Evolutionary conservation across 2,797 vertebrate genomes (phyloP).

Genomic region (Lepidocolaptes lacrymiger): DNA sequence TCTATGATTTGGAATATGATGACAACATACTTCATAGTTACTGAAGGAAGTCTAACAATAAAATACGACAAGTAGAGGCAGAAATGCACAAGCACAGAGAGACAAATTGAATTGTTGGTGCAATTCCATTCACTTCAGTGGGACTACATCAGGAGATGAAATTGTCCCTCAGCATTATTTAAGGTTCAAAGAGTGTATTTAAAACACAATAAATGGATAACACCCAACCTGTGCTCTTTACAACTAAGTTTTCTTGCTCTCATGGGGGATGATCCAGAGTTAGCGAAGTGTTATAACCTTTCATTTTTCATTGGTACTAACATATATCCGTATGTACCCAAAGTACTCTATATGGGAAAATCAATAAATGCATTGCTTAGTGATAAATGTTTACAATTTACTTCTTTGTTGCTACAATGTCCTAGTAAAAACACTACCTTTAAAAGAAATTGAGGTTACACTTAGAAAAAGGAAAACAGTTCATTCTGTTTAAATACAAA

Average conservation of each 20-base stretch:
- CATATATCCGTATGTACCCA: constrained; percentile 49
- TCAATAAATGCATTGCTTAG: constrained; percentile 69
- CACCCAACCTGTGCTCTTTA: background rate
- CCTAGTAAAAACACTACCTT: constrained; percentile 60
- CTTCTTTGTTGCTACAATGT: constrained; percentile 29
- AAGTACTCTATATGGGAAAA: constrained; percentile 64
- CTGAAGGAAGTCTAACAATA: background rate
- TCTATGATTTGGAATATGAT: constrained; percentile 6
- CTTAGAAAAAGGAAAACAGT: background rate
- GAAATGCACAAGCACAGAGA: background rate
- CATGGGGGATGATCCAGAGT: constrained; percentile 28
- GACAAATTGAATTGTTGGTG: constrained; percentile 10
- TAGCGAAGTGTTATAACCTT: constrained; percentile 64
- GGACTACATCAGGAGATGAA: background rate
- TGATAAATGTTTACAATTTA: constrained; percentile 76
- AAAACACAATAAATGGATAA: constrained; percentile 38
- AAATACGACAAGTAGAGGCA: background rate
- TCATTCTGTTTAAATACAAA: background rate
- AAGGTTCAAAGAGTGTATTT: constrained; percentile 9
- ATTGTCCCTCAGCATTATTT: constrained; percentile 38
- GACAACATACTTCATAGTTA: background rate
- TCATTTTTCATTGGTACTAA: constrained; percentile 56
- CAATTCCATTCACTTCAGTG: background rate
- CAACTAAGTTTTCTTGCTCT: constrained; percentile 14
- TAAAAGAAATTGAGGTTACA: constrained; percentile 51